These are phyloP conservation scores for Natator depressus DNA, from an alignment of 2,113 vertebrate species.

Conservation along the genomic window DNA sequence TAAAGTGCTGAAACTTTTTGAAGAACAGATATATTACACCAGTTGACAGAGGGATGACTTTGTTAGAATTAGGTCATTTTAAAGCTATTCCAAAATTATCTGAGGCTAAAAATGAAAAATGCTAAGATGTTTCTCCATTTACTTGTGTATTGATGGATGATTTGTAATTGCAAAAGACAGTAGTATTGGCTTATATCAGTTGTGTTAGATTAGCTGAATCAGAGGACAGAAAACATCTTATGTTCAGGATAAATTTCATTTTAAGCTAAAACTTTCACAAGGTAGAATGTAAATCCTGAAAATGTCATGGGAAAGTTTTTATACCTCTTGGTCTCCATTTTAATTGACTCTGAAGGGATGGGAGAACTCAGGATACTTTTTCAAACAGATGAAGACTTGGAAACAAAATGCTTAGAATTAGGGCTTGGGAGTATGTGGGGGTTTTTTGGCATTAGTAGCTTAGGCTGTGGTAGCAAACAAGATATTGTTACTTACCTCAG, in stretches of 20 bases:
- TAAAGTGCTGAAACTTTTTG: background rate
- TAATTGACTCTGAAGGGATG: conserved; percentile 39
- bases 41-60: background rate
- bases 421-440: background rate
- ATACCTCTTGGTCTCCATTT: conserved; percentile 21
- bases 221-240: conserved; percentile 16
- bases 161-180: background rate
- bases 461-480: conserved; percentile 51
- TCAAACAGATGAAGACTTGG: conserved; percentile 2
- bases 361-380: background rate
- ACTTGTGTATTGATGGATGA: background rate
- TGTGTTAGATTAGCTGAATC: background rate
- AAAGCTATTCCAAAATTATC: background rate
- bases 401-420: background rate
- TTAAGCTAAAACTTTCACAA: conserved; percentile 23
- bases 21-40: background rate
- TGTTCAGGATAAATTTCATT: conserved; percentile 38
- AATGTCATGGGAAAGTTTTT: background rate
- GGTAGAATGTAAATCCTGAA: background rate
- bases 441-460: conserved; percentile 24
- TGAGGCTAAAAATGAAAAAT: background rate
- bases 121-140: conserved; percentile 26
- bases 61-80: background rate
- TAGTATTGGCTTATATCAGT: background rate
- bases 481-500: conserved; percentile 33